Evolutionary conservation across 1,140 invertebrate genomes (phyloP), one percentile per base, ranked within the genome.

Genomic region (Trialeurodes vaporariorum): DNA sequence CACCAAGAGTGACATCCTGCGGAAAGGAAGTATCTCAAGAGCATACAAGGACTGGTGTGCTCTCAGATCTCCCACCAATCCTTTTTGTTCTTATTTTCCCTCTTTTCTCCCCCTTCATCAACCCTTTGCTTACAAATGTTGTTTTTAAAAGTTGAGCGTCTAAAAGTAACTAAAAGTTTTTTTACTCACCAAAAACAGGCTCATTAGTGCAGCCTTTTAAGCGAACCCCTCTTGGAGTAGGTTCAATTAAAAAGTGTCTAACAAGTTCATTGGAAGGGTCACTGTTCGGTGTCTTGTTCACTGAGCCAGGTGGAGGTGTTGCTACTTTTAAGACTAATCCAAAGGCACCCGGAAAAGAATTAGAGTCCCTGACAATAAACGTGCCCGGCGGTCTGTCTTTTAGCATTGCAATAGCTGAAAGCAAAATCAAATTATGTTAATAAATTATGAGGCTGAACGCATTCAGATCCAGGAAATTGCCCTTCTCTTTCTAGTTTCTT

Each of bases 201-300:
- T 99, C 97, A 78, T 98, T 97, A 61, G 88, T 85, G 76, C 94
- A 98, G 24, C 97, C 97, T 77, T 98, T 96, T 63, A 99, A 82
- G 62, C 93, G 83, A 21, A 99, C 97, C 40, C 97, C 97, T 71
- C 92, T 87, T 2, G 91, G 87, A 2, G 95, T 96, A 0, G 96
- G 94, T 77, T 99, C 97, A 73, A 99, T 96, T 12, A 99, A 83
- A 80, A 98, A 99, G 78, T 98, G 96, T 25, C 96, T 83, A 23
- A 98, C 95, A 13, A 96, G 80, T 77, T 96, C 94, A 73, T 85
- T 89, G n/a, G 83, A 82, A 5, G 84, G 83, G 74, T 90, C 87
- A 27, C 74, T 74, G 17, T 49, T 49, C 17, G 34, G 34, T 69
- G 77, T 78, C 73, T 82, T 84, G 27, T 76, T 78, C 25, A 81